These are phyloP conservation scores for Climacteris rufus DNA, from an alignment of 2,113 vertebrate genomes.

Conservation along the genomic window DNA sequence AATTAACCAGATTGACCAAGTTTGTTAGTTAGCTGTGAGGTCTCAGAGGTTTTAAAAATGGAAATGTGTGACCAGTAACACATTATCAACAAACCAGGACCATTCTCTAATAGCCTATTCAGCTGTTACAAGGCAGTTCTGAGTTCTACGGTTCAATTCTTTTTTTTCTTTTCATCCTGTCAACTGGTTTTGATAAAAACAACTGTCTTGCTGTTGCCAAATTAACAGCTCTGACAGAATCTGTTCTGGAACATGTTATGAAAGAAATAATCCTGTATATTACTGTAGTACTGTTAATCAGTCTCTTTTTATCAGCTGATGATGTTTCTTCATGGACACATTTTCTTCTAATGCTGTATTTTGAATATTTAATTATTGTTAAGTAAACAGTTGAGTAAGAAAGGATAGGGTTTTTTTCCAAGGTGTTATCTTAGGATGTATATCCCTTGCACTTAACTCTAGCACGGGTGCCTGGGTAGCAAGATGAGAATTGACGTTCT, in stretches of 20 bases:
- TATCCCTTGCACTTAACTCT: not conserved
- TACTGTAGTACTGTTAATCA: not conserved
- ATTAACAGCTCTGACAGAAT: not conserved
- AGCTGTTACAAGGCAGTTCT: not conserved
- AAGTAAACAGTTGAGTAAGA: not conserved
- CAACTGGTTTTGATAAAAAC: not conserved
- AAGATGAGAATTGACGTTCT: not conserved
- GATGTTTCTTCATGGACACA: not conserved
- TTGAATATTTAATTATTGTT: not conserved
- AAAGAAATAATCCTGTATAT: not conserved
- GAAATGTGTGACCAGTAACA: not conserved
- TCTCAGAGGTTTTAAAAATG: not conserved
- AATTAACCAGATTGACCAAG: not conserved
- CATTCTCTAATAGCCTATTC: not conserved
- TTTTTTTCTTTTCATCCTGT: not conserved
- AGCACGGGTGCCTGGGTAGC: not conserved
- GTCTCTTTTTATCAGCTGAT: not conserved
- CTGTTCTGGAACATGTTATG: not conserved
- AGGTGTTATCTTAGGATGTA: not conserved
- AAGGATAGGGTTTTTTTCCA: not conserved
- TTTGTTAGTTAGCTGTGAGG: not conserved
- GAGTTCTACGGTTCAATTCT: not conserved
- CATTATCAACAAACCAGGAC: not conserved
- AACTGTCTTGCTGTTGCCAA: not conserved
- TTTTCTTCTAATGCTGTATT: not conserved